phyloP scores from a whole-genome alignment of 1,140 invertebrate genomes.

The Drosophila subpulchrella region DNA sequence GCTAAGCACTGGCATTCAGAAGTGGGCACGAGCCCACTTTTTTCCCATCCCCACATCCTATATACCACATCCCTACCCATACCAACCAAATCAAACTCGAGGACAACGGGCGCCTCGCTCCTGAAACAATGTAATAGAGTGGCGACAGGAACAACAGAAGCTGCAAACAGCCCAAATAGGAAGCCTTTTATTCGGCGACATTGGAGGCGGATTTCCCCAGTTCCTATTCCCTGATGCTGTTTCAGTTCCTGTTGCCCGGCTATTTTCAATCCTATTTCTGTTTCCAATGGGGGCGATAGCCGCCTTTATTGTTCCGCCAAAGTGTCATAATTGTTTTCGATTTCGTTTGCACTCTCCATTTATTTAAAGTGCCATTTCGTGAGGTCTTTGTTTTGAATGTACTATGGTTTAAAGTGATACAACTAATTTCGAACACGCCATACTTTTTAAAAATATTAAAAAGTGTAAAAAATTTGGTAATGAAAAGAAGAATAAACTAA shows the following conservation, averaged over 20 bases:
- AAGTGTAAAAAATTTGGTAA: no score
- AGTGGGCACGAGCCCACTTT: slow-evolving; percentile 52
- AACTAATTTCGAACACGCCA: no score
- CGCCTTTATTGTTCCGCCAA: slow-evolving; percentile 24
- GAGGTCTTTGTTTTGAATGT: slow-evolving; percentile 30
- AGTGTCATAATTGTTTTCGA: slow-evolving; percentile 54
- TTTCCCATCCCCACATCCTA: slow-evolving; percentile 3
- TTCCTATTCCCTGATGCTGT: slow-evolving; percentile 7
- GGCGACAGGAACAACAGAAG: slow-evolving; percentile 38
- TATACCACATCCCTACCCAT: background rate
- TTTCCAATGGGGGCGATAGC: slow-evolving; percentile 6
- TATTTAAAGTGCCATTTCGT: slow-evolving; percentile 40
- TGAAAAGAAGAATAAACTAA: no score
- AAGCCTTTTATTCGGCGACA: slow-evolving; percentile 38
- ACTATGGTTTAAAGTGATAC: no score
- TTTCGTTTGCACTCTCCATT: slow-evolving; percentile 39
- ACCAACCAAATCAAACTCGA: slow-evolving; percentile 56
- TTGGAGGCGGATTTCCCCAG: slow-evolving; percentile 23
- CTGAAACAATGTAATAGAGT: slow-evolving; percentile 58
- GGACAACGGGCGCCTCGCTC: slow-evolving; percentile 37
- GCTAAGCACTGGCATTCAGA: slow-evolving; percentile 65
- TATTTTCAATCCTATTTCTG: no score
- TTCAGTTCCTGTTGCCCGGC: slow-evolving; percentile 14
- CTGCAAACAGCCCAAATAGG: slow-evolving; percentile 37
- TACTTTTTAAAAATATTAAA: no score